Percentiles rank a stretch among this genome's conserved stretches.
phyloP scores from a whole-genome alignment of 92 coral and sea anemone genomes.

The Micromussa lordhowensis region DNA sequence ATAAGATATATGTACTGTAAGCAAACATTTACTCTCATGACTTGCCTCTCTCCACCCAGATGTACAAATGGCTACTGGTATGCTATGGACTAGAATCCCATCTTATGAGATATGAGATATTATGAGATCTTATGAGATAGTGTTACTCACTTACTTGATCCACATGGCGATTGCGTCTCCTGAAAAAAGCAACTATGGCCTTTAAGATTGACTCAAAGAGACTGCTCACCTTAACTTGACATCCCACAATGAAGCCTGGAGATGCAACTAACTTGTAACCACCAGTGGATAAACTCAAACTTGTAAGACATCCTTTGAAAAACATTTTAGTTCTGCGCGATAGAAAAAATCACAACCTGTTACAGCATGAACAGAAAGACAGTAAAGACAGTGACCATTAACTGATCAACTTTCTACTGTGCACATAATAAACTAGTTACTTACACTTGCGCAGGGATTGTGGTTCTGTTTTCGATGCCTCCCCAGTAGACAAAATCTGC shows the following conservation, averaged over 20 bases:
- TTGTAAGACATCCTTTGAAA: slow-evolving; percentile 49
- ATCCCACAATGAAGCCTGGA: slow-evolving; percentile 39
- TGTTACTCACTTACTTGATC: too few species aligned
- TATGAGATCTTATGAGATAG: too few species aligned
- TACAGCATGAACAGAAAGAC: background rate
- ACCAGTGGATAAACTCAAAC: background rate
- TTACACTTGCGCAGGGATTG: slow-evolving; percentile 57
- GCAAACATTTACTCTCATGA: too few species aligned
- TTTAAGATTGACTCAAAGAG: background rate
- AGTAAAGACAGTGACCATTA: too few species aligned
- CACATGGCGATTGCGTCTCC: background rate
- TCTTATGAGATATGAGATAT: too few species aligned
- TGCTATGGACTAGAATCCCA: too few species aligned
- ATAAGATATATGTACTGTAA: too few species aligned
- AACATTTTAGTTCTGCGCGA: slow-evolving; percentile 17
- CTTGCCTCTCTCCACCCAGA: too few species aligned
- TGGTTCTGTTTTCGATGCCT: slow-evolving; percentile 44
- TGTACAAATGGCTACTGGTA: too few species aligned
- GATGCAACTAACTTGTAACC: background rate
- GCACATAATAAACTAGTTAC: slow-evolving; percentile 10
- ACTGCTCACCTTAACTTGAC: slow-evolving; percentile 26
- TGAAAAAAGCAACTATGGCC: background rate
- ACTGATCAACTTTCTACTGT: too few species aligned
- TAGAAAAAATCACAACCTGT: background rate
- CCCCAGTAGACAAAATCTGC: slow-evolving; percentile 56